Percentiles rank a stretch among this genome's conserved stretches.
These are phyloP conservation scores for Diabrotica balteata DNA, from an alignment of 2,888 invertebrate genomes.

Conservation along the genomic window DNA sequence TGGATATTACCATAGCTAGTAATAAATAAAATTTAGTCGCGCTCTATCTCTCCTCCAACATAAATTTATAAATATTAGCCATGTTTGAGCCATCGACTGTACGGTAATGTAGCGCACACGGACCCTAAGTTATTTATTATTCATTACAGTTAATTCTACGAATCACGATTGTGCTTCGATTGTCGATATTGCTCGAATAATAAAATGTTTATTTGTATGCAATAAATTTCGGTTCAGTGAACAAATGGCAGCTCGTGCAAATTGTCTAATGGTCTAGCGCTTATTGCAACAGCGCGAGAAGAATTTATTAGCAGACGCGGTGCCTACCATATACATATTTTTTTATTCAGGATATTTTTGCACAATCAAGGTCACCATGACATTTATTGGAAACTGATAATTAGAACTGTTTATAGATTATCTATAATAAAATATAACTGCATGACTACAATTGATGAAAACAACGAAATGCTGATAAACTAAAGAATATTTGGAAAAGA, in stretches of 20 bases:
- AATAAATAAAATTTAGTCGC: slow-evolving; percentile 9
- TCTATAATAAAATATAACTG: no score
- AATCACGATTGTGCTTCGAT: slow-evolving; percentile 18
- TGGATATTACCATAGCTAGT: neutral
- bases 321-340: no score
- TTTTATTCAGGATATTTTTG: no score
- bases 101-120: slow-evolving; percentile 30
- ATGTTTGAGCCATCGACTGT: slow-evolving; percentile 30
- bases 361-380: no score
- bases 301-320: no score
- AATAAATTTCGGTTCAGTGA: slow-evolving; percentile 10
- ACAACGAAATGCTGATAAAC: no score
- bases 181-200: slow-evolving; percentile 12
- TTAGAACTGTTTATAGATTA: no score
- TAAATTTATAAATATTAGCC: slow-evolving; percentile 25
- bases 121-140: slow-evolving; percentile 31
- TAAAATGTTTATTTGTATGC: slow-evolving; percentile 20
- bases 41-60: slow-evolving; percentile 7
- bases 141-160: slow-evolving; percentile 26
- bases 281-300: neutral
- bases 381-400: no score
- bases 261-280: neutral
- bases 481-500: no score
- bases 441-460: no score
- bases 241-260: slow-evolving; percentile 7